Evolutionary conservation across 30 jellyfish, hydroid and myxozoan species (phyloP).

Genomic region (Rhopilema esculentum): DNA sequence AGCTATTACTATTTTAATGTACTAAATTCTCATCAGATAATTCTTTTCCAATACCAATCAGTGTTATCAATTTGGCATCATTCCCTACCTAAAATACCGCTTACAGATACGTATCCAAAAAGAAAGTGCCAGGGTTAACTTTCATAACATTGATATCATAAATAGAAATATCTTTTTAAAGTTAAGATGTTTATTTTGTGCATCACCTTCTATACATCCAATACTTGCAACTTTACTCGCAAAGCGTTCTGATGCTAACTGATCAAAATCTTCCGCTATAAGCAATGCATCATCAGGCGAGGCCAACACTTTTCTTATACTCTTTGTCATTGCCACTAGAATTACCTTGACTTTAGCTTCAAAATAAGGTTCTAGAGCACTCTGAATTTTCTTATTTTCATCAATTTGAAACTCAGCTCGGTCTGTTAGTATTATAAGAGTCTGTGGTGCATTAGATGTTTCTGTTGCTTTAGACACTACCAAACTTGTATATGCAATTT

Average conservation of each 20-base stretch:
- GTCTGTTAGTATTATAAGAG: constrained; percentile 52
- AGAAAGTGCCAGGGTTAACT: no score
- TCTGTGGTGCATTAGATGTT: constrained; percentile 46
- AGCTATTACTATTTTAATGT: no score
- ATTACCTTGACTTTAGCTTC: constrained; percentile 32
- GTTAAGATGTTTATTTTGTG: not conserved
- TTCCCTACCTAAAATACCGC: no score
- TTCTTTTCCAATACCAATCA: no score
- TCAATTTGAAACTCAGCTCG: not conserved
- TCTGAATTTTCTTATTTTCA: not conserved
- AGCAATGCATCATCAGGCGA: not conserved
- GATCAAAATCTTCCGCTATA: constrained; percentile 54
- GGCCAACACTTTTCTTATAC: constrained; percentile 10
- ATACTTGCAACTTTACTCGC: constrained; percentile 7
- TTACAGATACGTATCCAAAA: no score
- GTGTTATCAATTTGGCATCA: no score
- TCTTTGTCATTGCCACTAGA: constrained; percentile 52
- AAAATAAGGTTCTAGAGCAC: constrained; percentile 13
- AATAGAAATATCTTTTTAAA: not conserved
- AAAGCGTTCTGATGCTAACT: constrained; percentile 6
- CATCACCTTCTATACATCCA: constrained; percentile 12
- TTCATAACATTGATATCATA: no score
- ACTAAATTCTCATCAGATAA: no score
- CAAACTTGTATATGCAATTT: constrained; percentile 12
- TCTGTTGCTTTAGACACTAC: constrained; percentile 1